A percentile compares a stretch with the other conserved stretches of the same genome.
These are phyloP conservation scores for Venustoraphidia nigricollis DNA, from an alignment of 2,888 invertebrate species.

Conservation along the genomic window DNA sequence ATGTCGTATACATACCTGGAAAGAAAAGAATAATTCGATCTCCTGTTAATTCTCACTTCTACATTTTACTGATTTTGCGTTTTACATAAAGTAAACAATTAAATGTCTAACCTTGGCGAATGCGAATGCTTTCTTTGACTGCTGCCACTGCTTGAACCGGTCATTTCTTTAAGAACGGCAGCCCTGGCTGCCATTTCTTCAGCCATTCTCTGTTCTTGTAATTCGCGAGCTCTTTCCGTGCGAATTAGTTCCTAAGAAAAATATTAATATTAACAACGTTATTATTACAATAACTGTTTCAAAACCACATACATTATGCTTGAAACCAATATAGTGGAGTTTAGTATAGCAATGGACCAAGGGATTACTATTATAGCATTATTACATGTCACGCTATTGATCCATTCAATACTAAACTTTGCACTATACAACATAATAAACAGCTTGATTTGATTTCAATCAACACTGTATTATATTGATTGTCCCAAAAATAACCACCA, in stretches of 20 bases:
- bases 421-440: no score
- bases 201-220: slow-evolving; percentile 56
- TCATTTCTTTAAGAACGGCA: slow-evolving; percentile 36
- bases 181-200: slow-evolving; percentile 55
- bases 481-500: no score
- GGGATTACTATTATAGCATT: no score
- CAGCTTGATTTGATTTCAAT: no score
- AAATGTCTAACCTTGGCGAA: neutral
- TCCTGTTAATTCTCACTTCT: no score
- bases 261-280: slow-evolving; percentile 2
- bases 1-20: neutral
- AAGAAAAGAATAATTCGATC: neutral
- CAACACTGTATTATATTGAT: no score
- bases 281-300: neutral
- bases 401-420: no score
- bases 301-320: neutral
- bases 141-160: neutral
- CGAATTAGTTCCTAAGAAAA: slow-evolving; percentile 46
- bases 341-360: no score
- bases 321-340: no score
- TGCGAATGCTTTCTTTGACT: neutral
- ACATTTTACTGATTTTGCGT: neutral
- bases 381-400: no score
- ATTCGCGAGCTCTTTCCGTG: slow-evolving; percentile 59
- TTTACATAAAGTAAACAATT: neutral